These are phyloP conservation scores for Ophthalmolycus amberensis DNA, from an alignment of 2,113 vertebrate genomes.

Conservation along the genomic window DNA sequence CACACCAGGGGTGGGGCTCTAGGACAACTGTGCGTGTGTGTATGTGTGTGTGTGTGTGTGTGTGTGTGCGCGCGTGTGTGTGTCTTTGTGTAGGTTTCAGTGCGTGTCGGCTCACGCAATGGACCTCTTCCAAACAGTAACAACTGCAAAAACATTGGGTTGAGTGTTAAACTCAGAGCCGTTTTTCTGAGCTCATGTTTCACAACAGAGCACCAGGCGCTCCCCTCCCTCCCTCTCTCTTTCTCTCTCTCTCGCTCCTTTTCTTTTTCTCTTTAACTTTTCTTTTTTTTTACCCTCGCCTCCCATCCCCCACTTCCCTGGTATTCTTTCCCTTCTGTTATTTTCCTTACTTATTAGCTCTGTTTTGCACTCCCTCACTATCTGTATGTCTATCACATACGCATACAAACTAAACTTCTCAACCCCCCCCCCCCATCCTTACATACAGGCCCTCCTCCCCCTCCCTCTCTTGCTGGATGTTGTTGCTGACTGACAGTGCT, in stretches of 20 bases:
- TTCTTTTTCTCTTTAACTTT: conserved; percentile 20
- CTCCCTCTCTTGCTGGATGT: conserved; percentile 65
- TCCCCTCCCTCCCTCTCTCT: conserved; percentile 28
- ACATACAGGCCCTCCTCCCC: conserved; percentile 28
- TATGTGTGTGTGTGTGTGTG: conserved; percentile 50
- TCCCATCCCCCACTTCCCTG: conserved; percentile 58
- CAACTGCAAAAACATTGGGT: conserved; percentile 81
- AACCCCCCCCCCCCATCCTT: conserved; percentile 14
- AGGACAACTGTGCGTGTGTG: conserved; percentile 58
- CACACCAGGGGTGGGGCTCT: conserved; percentile 67
- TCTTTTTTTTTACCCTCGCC: conserved; percentile 17
- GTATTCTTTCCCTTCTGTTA: conserved; percentile 35
- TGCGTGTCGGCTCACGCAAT: conserved; percentile 74
- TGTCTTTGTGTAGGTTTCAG: conserved; percentile 54
- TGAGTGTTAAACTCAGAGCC: conserved; percentile 77
- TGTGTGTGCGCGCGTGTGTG: conserved; percentile 37
- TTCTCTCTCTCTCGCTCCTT: not conserved
- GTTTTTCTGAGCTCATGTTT: conserved; percentile 81
- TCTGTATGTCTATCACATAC: conserved; percentile 60
- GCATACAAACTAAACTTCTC: conserved; percentile 45
- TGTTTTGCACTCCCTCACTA: conserved; percentile 55
- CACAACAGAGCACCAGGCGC: conserved; percentile 77
- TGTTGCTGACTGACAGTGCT: conserved; percentile 82
- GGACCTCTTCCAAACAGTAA: conserved; percentile 77
- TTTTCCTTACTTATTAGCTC: conserved; percentile 15